Evolutionary conservation across 2,113 vertebrate genomes (phyloP), one percentile per base, ranked within the genome.

Genomic region (Pelobates fuscus): DNA sequence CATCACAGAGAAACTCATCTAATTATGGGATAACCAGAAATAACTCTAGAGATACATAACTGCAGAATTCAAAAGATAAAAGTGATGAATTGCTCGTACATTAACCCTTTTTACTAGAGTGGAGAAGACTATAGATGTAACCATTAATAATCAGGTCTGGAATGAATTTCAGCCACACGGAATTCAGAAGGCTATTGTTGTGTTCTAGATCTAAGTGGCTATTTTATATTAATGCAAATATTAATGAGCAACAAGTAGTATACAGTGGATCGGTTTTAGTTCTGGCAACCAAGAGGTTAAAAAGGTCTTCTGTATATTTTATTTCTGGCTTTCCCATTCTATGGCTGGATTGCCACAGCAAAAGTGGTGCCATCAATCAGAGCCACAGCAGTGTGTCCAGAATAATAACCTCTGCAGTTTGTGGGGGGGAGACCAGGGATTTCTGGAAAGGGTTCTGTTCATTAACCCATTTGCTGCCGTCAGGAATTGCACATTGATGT

Each of bases 301-400:
- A 32, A 2, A 24, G 27, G 54, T 46, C 27, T 43, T 14, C 10
- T 37, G 32, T 5, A 49, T 8, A 49, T n/a, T 63, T 30, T 63
- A 23, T 12, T 30, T 8, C 43, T 64, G 26, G 44, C 15, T 64
- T 57, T 27, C 52, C 30, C 41, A 58, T 66, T 74, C 30, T 21
- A 67, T 58, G 71, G 71, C 49, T 74, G 71, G 52, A 18, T 74
- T 74, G 71, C 46, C 46, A 67, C 71, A 8, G 59, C 44, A 55
- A 43, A 74, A 65, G 43, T 66, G 49, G 61, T 24, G 32, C 30
- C 61, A 74, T 74, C 71, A 74, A 74, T 74, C 71, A 74, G 49
- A 74, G 10, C 29, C 23, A 26, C 71, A 20, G 43, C 71, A 15
- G 23, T 55, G 71, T 74, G 71, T 57, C 71, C 64, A 21, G 2